Evolutionary conservation across 2,113 vertebrate genomes (phyloP).

Genomic region (Brienomyrus brachyistius): DNA sequence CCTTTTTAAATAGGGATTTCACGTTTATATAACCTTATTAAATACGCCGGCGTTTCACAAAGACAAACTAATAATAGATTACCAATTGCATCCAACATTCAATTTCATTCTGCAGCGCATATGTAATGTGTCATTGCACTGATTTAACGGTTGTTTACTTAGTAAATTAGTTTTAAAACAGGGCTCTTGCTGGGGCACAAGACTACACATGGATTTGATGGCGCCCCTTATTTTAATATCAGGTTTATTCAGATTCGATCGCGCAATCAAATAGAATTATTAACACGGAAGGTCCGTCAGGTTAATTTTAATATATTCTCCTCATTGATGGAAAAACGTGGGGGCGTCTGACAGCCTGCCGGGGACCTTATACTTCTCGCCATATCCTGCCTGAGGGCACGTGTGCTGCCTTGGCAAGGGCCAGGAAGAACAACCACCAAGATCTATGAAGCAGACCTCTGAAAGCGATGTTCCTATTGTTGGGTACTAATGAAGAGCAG

Average conservation of each 20-base stretch:
- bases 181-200: background rate
- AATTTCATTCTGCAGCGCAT: background rate
- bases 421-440: background rate
- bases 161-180: background rate
- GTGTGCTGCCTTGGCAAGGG: background rate
- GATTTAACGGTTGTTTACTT: background rate
- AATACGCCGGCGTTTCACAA: background rate
- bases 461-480: background rate
- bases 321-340: slow-evolving; percentile 27
- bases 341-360: slow-evolving; percentile 23
- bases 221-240: background rate
- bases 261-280: background rate
- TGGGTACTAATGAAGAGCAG: background rate
- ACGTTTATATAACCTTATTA: background rate
- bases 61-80: background rate
- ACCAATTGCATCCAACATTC: background rate
- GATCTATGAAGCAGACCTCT: background rate
- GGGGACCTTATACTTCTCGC: slow-evolving; percentile 21
- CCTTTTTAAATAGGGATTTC: background rate
- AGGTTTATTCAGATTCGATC: background rate
- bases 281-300: background rate
- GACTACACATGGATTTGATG: background rate
- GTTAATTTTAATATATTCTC: background rate
- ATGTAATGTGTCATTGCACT: background rate
- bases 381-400: slow-evolving; percentile 1